Percentiles rank a stretch among this genome's conserved stretches.
These are phyloP conservation scores for Platalea minor DNA, from an alignment of 2,797 vertebrate genomes.

Conservation along the genomic window DNA sequence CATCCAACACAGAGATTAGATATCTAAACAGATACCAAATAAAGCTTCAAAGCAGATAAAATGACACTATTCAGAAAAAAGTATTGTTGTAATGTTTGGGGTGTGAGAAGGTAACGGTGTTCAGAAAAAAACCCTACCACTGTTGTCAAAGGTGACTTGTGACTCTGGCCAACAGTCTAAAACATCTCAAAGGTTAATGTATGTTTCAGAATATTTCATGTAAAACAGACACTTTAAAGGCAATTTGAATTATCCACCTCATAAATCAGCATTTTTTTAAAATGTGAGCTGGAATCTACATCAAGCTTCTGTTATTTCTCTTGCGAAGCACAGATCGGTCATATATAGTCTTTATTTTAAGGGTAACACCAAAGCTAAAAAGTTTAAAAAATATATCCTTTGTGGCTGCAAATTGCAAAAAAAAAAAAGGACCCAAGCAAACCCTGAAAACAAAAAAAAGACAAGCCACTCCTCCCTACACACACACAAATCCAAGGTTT, in stretches of 20 bases:
- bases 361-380: neutral
- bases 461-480: neutral
- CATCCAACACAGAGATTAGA: neutral
- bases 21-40: neutral
- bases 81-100: neutral
- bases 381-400: neutral
- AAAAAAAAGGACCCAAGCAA: neutral
- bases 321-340: neutral
- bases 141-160: neutral
- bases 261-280: neutral
- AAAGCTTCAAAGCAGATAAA: neutral
- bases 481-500: neutral
- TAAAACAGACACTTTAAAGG: neutral
- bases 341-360: neutral
- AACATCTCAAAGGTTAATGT: neutral
- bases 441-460: neutral
- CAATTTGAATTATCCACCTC: neutral
- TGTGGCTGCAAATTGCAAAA: neutral
- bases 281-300: neutral
- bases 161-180: neutral
- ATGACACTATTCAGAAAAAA: neutral
- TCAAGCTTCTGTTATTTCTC: neutral
- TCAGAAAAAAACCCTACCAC: neutral
- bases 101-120: neutral
- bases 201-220: conserved; percentile 1